Evolutionary conservation across 2,888 invertebrate species (phyloP), one percentile per base, ranked within the genome.

Genomic region (Drosophila pullipes): DNA sequence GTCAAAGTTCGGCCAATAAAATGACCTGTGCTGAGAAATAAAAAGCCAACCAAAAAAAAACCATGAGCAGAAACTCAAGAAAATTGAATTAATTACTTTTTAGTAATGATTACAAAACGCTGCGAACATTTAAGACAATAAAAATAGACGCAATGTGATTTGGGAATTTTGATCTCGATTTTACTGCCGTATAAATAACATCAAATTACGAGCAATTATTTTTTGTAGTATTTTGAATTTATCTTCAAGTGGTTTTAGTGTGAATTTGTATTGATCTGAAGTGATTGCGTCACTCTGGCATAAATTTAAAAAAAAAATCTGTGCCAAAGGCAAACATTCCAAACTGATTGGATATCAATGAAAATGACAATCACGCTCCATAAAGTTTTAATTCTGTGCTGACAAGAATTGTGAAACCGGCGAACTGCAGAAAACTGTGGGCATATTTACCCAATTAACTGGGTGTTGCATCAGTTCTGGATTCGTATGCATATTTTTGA

Each of bases 21-120:
- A 18, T 63, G 60, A 65, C 50, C 65, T n/a, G 47, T n/a, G 16
- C 18, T 1, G 10, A 37, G 41, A 33, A 49, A 60, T 31, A 33
- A 33, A 25, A 18, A 41, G 9, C 25, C 18, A 53, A 30, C 30
- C 22, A 22, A 6, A 37, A 30, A 39, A 30, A 28, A 39, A 3
- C 13, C 22, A 6, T 2, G 7, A 4, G n/a, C 18, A 1, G 5
- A n/a, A 39, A 49, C 13, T 25, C 30, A 25, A 52, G 22, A 30
- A 33, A 70, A 50, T 30, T 0, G 18, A 60, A 49, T 54, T 28
- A 50, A 18, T 30, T 50, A 50, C 25, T 1, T 22, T 28, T 10
- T 25, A 37, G 31, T 25, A 13, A 4, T 13, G 25, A 28, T 39
- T 54, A 39, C 3, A 35, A 31, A 54, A 10, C 18, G 35, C 18